phyloP scores from a whole-genome alignment of 2,888 invertebrate species.

The Ptychoptera albimana region DNA sequence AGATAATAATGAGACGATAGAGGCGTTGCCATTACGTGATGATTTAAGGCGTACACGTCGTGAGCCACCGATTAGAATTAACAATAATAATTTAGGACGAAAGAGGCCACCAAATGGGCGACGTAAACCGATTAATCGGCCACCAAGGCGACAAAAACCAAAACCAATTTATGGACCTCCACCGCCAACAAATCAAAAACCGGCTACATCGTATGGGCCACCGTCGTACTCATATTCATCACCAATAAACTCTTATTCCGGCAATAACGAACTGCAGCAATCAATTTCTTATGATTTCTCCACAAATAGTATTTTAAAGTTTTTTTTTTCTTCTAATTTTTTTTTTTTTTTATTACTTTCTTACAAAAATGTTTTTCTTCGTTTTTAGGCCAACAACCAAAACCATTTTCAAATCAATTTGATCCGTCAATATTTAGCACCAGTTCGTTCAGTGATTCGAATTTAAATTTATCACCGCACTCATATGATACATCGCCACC shows the following conservation, averaged over 20 bases:
- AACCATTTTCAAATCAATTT: too few species aligned
- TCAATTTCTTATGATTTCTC: background rate
- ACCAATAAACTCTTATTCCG: background rate
- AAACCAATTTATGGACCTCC: slow-evolving; percentile 4
- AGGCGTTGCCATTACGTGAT: background rate
- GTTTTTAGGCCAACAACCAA: too few species aligned
- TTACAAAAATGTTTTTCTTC: too few species aligned
- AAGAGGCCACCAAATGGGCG: slow-evolving; percentile 17
- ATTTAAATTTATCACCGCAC: too few species aligned
- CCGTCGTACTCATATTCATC: background rate
- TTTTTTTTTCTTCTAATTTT: too few species aligned
- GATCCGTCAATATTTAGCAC: too few species aligned
- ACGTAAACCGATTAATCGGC: slow-evolving; percentile 17
- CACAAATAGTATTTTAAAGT: too few species aligned
- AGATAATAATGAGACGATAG: too few species aligned
- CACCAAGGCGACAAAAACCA: slow-evolving; percentile 12
- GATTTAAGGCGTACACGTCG: slow-evolving; percentile 19
- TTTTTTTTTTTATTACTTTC: too few species aligned
- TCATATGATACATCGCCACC: too few species aligned
- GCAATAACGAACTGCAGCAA: background rate
- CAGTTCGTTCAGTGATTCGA: too few species aligned
- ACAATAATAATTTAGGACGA: slow-evolving; percentile 14
- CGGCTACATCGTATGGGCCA: slow-evolving; percentile 10
- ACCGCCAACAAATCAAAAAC: slow-evolving; percentile 2
- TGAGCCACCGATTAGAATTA: slow-evolving; percentile 21